Evolutionary conservation across 2,888 invertebrate species (phyloP).

Genomic region (Tiliacea aurago): DNA sequence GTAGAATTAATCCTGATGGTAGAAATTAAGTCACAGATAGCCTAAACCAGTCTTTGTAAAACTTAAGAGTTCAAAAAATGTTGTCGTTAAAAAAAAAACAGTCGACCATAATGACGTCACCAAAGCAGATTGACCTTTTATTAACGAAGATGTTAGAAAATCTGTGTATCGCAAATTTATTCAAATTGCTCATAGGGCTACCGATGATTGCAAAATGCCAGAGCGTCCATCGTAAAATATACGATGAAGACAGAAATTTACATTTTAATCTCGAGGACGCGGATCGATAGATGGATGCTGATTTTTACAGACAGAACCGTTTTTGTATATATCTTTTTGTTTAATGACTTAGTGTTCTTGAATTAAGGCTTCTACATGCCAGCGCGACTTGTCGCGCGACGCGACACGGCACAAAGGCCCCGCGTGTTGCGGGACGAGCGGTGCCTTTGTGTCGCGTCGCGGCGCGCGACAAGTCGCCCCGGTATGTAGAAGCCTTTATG

Average conservation of each 20-base stretch:
- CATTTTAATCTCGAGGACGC: constrained; percentile 49
- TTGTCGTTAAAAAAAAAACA: background rate
- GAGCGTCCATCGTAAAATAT: constrained; percentile 39
- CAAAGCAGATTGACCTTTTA: constrained; percentile 42
- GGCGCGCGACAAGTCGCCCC: too few relatives aligned
- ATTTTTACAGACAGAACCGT: background rate
- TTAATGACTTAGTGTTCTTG: too few relatives aligned
- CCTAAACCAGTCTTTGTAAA: background rate
- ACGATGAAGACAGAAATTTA: constrained; percentile 34
- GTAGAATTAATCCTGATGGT: too few relatives aligned
- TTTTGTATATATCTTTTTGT: too few relatives aligned
- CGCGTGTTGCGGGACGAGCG: too few relatives aligned
- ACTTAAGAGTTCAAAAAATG: background rate
- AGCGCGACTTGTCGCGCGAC: too few relatives aligned
- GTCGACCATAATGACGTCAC: constrained; percentile 14
- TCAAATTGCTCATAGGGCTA: constrained; percentile 48
- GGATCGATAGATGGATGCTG: constrained; percentile 13
- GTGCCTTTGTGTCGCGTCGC: too few relatives aligned
- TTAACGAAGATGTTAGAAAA: constrained; percentile 36
- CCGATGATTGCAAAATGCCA: constrained; percentile 49
- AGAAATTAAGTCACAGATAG: background rate
- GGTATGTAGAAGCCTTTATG: too few relatives aligned
- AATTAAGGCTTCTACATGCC: too few relatives aligned
- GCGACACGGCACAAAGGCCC: too few relatives aligned
- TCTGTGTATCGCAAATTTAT: constrained; percentile 47